A percentile compares a stretch with the other conserved stretches of the same genome.
phyloP scores from a whole-genome alignment of 2,113 vertebrate species.

The Neodon shergylaensis region DNA sequence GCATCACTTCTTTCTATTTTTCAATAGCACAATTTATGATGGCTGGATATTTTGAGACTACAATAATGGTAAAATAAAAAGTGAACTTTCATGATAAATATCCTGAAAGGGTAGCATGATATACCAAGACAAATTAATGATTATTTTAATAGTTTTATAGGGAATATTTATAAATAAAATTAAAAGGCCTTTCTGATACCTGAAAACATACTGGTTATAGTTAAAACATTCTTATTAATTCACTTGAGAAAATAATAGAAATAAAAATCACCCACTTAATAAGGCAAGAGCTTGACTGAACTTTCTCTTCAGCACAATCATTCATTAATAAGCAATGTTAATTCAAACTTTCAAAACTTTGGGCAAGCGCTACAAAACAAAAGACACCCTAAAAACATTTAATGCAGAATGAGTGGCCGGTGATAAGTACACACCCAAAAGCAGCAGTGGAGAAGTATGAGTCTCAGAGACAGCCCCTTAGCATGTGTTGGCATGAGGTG shows the following conservation, averaged over 20 bases:
- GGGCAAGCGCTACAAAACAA: neutral
- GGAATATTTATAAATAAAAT: slow-evolving; percentile 21
- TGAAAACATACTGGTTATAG: neutral
- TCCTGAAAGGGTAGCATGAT: neutral
- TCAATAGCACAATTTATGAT: slow-evolving; percentile 16
- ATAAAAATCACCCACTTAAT: neutral
- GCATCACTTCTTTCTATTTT: neutral
- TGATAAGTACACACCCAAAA: too few relatives aligned
- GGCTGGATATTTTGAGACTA: neutral
- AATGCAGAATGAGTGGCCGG: neutral
- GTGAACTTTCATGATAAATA: neutral
- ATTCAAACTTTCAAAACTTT: neutral
- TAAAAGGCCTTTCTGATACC: neutral
- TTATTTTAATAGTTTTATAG: neutral
- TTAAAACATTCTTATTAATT: neutral
- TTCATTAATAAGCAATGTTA: neutral
- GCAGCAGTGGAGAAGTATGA: neutral
- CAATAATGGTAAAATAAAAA: neutral
- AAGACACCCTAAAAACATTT: neutral
- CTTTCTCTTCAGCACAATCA: neutral
- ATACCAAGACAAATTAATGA: neutral
- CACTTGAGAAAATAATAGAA: neutral
- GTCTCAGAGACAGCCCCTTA: neutral
- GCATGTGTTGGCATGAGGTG: neutral
- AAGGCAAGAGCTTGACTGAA: neutral